Base-by-base conservation (phyloP, 2,113 vertebrate genomes). In the Bucco capensis region DNA sequence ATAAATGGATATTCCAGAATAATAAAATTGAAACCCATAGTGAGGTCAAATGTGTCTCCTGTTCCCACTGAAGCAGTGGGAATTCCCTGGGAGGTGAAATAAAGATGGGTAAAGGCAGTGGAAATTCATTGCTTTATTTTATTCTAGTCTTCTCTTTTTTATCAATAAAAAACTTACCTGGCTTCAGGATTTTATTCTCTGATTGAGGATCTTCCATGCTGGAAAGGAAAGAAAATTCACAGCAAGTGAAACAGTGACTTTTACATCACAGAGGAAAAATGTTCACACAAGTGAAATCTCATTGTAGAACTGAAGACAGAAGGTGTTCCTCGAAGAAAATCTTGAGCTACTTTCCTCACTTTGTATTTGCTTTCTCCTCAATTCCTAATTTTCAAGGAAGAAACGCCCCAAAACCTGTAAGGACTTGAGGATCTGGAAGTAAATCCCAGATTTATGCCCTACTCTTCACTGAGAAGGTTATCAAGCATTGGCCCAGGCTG, bases 281-380 rank as follows among this genome's bases (percentile, higher is more conserved):
- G 2, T 22, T 27, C 27, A 17, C n/a, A 27, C 56, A 67, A 71
- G 7, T 2, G 65, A 81, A 74, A 77, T 23, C 56, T 67, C 9
- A 1, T 2, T 28, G 61, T 27, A 24, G 56, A 88, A 18, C 0
- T 30, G 30, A 71, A 42, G 33, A 24, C 33, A 28, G 19, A 88
- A 5, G 4, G 6, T 88, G 25, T 38, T 35, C 38, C 66, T 27
- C 12, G 57, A 71, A 93, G 31, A 70, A 83, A 89, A 87, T 31
- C 30, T 2, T 10, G 19, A 75, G 2, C 7, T 80, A 8, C 40
- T 44, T 65, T 9, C 15, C 5, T 9, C 4, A 4, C 9, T 0
- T 4, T 8, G 1, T 2, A n/a, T 6, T 1, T 47, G 44, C 51
- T 37, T 37, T 1, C 9, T 38, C 9, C 37, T 12, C 5, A 54